These are phyloP conservation scores for Mythimna loreyi DNA, from an alignment of 2,888 invertebrate species.

Conservation along the genomic window DNA sequence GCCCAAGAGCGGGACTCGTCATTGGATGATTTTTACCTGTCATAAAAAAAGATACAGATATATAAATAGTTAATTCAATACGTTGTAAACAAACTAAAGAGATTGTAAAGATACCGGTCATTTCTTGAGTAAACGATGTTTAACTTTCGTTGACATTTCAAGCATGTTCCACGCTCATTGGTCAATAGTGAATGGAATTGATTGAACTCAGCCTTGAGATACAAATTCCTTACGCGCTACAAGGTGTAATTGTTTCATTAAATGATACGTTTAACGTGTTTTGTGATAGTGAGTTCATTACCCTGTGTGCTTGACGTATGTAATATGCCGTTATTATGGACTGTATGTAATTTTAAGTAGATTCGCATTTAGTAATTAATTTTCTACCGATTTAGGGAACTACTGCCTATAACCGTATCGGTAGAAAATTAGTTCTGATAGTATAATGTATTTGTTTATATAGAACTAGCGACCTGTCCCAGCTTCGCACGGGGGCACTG, in stretches of 20 bases:
- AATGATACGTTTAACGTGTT: background rate
- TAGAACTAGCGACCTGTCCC: too few relatives aligned
- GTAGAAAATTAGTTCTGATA: too few relatives aligned
- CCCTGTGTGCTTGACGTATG: background rate
- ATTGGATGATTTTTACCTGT: too few relatives aligned
- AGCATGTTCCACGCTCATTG: constrained; percentile 45
- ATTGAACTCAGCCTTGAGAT: constrained; percentile 50
- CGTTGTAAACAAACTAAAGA: background rate
- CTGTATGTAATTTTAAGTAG: background rate
- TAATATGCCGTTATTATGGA: too few relatives aligned
- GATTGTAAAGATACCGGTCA: constrained; percentile 27
- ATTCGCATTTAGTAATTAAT: too few relatives aligned
- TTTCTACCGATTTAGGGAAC: too few relatives aligned
- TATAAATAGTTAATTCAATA: background rate
- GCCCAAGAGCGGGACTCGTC: too few relatives aligned
- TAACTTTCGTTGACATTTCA: constrained; percentile 57
- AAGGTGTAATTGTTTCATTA: constrained; percentile 33
- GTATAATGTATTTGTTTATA: too few relatives aligned
- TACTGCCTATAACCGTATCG: too few relatives aligned
- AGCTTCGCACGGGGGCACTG: too few relatives aligned
- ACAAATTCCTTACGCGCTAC: constrained; percentile 31
- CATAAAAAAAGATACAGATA: too few relatives aligned
- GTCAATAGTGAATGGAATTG: constrained; percentile 58
- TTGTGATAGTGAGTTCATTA: constrained; percentile 20
- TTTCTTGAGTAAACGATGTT: constrained; percentile 42